Conservation (phyloP, 2,797 vertebrate species). For the Staurois parvus region DNA sequence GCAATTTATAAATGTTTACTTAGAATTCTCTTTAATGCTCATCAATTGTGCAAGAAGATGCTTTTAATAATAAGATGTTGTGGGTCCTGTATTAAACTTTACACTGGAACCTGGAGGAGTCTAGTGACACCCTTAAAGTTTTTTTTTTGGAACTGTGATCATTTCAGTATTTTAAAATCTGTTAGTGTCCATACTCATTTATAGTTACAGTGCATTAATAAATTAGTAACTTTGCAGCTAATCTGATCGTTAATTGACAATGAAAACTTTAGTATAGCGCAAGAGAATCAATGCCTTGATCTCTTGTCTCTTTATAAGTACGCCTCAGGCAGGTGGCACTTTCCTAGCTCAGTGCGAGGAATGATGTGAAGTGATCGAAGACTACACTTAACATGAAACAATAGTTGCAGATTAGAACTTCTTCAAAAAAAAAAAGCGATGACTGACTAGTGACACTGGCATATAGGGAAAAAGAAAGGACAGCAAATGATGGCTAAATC, state of each 20-base stretch:
- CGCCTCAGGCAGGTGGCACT: constrained; percentile 25
- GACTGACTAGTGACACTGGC: constrained; percentile 39
- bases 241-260: constrained; percentile 29
- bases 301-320: background rate
- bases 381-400: constrained; percentile 50
- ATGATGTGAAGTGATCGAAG: constrained; percentile 21
- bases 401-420: constrained; percentile 47
- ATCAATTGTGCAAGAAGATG: background rate
- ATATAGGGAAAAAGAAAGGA: constrained; percentile 49
- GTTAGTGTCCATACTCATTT: background rate
- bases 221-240: background rate
- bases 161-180: background rate
- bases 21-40: too few relatives aligned
- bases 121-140: background rate
- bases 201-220: constrained; percentile 3
- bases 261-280: constrained; percentile 1
- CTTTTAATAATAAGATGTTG: background rate
- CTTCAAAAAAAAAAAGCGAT: constrained; percentile 47
- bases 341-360: constrained; percentile 8
- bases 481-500: constrained; percentile 59
- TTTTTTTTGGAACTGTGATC: background rate
- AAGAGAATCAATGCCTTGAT: constrained; percentile 12
- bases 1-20: too few relatives aligned
- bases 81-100: background rate
- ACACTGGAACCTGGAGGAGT: background rate